Conservation (phyloP, 2,113 vertebrate genomes). For the Turnix velox region DNA sequence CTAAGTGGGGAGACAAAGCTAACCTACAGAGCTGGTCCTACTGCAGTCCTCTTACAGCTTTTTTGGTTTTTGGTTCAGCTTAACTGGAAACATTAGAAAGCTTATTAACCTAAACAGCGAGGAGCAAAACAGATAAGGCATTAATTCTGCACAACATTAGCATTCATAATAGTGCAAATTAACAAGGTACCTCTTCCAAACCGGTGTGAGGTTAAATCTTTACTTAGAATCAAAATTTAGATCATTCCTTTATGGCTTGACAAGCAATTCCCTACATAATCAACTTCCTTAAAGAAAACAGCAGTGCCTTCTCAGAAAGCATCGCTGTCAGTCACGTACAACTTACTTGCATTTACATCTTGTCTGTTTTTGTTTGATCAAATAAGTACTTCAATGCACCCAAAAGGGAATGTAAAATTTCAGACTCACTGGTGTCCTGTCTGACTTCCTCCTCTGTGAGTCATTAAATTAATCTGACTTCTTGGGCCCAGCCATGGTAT, state of each 20-base stretch:
- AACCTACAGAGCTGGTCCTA: conserved; percentile 38
- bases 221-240: conserved; percentile 56
- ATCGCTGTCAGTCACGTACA: background rate
- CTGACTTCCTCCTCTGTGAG: conserved; percentile 4
- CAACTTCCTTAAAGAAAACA: background rate
- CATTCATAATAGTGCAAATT: conserved; percentile 78
- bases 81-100: conserved; percentile 70
- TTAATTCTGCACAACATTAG: conserved; percentile 72
- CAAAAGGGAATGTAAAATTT: background rate
- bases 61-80: conserved; percentile 73
- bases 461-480: background rate
- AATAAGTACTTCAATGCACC: background rate
- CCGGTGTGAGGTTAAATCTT: conserved; percentile 43
- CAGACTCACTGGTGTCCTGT: conserved; percentile 1
- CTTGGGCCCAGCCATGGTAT: conserved; percentile 7
- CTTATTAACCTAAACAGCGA: conserved; percentile 71
- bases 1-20: conserved; percentile 25
- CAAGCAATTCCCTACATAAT: conserved; percentile 31
- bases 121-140: conserved; percentile 75
- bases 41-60: conserved; percentile 11
- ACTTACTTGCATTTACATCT: background rate
- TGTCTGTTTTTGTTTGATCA: background rate
- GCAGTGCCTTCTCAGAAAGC: conserved; percentile 13
- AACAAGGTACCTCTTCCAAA: conserved; percentile 66
- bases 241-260: conserved; percentile 73